A percentile compares a stretch with the other conserved stretches of the same genome.
These are phyloP conservation scores for Hirtodrosophila duncani DNA, from an alignment of 2,888 invertebrate species.

Conservation along the genomic window DNA sequence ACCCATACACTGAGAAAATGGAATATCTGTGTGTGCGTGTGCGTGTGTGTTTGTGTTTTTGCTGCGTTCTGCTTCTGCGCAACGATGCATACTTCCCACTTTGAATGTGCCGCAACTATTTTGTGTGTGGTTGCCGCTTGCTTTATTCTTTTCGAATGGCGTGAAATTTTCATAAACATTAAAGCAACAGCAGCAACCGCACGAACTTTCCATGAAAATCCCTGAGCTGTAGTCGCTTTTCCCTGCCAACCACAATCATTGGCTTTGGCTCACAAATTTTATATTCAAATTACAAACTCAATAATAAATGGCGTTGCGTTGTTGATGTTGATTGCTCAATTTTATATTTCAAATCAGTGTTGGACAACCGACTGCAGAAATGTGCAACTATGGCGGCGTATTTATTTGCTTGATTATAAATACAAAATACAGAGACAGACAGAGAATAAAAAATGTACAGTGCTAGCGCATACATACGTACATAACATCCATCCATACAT, in stretches of 20 bases:
- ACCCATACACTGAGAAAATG: constrained; percentile 18
- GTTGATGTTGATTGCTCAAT: constrained; percentile 22
- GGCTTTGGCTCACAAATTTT: constrained; percentile 59
- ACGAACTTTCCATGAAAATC: constrained; percentile 66
- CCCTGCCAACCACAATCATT: constrained; percentile 49
- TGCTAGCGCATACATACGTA: constrained; percentile 11
- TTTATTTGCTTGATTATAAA: constrained; percentile 1
- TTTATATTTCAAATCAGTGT: constrained; percentile 7
- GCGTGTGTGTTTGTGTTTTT: constrained; percentile 27
- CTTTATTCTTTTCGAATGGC: constrained; percentile 67
- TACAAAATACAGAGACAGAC: background rate
- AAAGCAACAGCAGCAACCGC: constrained; percentile 46
- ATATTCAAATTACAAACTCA: constrained; percentile 47
- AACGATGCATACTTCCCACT: constrained; percentile 77
- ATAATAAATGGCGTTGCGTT: constrained; percentile 31
- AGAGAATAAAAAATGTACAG: constrained; percentile 19
- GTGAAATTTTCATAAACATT: constrained; percentile 62
- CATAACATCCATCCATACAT: background rate
- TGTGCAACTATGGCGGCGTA: background rate
- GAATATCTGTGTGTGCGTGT: constrained; percentile 10
- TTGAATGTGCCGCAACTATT: constrained; percentile 34
- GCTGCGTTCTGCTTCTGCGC: constrained; percentile 76
- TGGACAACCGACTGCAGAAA: background rate
- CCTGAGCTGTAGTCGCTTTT: constrained; percentile 48
- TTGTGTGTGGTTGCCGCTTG: constrained; percentile 35